Percentiles rank a stretch among this genome's conserved stretches.
phyloP scores from a whole-genome alignment of 2,888 invertebrate genomes.

The Cheilosia urbana region DNA sequence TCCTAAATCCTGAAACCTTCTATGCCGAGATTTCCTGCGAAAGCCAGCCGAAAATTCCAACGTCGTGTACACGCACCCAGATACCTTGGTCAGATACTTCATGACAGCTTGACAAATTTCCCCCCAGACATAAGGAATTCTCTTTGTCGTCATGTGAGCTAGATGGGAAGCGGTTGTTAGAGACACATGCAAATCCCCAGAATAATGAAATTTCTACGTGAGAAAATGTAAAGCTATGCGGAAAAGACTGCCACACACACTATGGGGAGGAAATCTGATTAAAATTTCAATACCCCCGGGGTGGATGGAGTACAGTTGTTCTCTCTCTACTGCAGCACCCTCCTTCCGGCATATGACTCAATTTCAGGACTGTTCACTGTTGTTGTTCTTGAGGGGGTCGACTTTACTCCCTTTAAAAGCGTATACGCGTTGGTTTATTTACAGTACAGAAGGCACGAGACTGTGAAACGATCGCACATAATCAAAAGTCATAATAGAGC shows the following conservation, averaged over 20 bases:
- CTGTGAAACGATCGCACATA: conserved; percentile 73
- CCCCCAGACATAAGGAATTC: conserved; percentile 79
- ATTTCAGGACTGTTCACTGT: conserved; percentile 45
- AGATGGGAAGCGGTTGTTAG: conserved; percentile 30
- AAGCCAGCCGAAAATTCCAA: conserved; percentile 52
- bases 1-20: conserved; percentile 47
- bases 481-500: conserved; percentile 72
- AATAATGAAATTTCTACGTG: conserved; percentile 75
- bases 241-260: neutral
- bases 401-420: neutral
- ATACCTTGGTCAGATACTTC: conserved; percentile 72
- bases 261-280: conserved; percentile 67
- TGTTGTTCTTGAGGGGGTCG: conserved; percentile 37
- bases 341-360: conserved; percentile 61
- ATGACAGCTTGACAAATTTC: conserved; percentile 79
- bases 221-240: conserved; percentile 56
- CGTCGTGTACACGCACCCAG: conserved; percentile 68
- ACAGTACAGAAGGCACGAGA: conserved; percentile 67
- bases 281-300: conserved; percentile 65
- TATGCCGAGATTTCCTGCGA: conserved; percentile 61
- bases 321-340: conserved; percentile 37
- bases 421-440: conserved; percentile 49
- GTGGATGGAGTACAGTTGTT: conserved; percentile 3
- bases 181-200: conserved; percentile 69
- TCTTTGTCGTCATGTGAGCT: conserved; percentile 77